Evolutionary conservation across 64 coral and sea anemone species (phyloP).

Genomic region (Stylophora pistillata): DNA sequence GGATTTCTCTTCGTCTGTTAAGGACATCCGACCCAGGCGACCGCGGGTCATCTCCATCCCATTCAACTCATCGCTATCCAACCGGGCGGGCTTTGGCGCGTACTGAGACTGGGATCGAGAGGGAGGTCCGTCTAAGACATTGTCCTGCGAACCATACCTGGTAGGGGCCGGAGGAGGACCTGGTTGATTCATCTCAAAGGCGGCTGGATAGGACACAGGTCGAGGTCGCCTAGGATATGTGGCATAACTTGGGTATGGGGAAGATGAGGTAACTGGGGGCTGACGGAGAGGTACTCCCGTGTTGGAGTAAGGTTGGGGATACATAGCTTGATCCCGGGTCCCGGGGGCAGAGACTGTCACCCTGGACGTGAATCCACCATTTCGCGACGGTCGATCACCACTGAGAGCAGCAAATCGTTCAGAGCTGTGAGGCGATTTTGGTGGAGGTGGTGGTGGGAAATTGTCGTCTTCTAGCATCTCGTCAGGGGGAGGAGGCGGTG

Average conservation of each 20-base stretch:
- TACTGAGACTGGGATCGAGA: slow-evolving; percentile 44
- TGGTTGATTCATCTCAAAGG: slow-evolving; percentile 48
- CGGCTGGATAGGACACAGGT: slow-evolving; percentile 53
- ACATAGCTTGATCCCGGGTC: background rate
- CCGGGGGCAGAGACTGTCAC: background rate
- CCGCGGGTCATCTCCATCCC: slow-evolving; percentile 44
- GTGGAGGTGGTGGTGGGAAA: slow-evolving; percentile 75
- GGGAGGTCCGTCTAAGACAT: slow-evolving; percentile 18
- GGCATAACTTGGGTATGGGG: slow-evolving; percentile 26
- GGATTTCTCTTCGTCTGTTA: slow-evolving; percentile 74
- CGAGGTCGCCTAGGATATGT: slow-evolving; percentile 56
- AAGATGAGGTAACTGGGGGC: slow-evolving; percentile 45
- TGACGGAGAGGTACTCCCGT: slow-evolving; percentile 25
- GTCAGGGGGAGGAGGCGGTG: slow-evolving; percentile 68
- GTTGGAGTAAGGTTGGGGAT: background rate
- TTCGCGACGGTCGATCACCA: slow-evolving; percentile 45
- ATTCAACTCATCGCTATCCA: slow-evolving; percentile 46
- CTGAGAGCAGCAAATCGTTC: slow-evolving; percentile 8
- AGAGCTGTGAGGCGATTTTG: slow-evolving; percentile 23
- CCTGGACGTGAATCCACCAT: slow-evolving; percentile 34
- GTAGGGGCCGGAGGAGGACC: slow-evolving; percentile 1
- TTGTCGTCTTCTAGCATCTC: slow-evolving; percentile 44
- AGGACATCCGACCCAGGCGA: slow-evolving; percentile 67
- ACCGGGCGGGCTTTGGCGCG: slow-evolving; percentile 36
- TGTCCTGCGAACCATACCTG: slow-evolving; percentile 53